Percentiles rank a stretch among this genome's conserved stretches.
Evolutionary conservation across 2,888 invertebrate genomes (phyloP).

Genomic region (Netelia virgata): DNA sequence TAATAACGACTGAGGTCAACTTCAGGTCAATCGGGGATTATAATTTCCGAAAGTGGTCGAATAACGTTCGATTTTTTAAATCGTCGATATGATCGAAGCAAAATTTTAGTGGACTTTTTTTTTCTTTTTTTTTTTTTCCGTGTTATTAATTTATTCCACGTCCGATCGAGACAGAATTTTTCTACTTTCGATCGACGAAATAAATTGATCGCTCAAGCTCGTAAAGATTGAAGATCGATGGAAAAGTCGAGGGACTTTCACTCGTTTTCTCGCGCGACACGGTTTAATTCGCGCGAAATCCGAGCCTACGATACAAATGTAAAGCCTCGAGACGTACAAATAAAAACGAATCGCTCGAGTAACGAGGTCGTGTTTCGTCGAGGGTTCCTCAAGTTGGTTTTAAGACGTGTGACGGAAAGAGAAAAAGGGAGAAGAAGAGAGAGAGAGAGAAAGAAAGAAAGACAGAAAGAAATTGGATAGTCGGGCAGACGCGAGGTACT

Average conservation of each 20-base stretch:
- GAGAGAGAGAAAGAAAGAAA: neutral
- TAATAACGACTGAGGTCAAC: no score
- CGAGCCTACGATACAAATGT: conserved; percentile 29
- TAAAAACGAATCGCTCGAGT: conserved; percentile 18
- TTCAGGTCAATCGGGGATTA: no score
- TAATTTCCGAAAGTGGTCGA: no score
- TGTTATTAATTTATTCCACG: neutral
- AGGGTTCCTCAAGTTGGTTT: conserved; percentile 34
- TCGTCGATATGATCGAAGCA: no score
- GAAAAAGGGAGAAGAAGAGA: neutral
- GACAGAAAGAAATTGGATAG: conserved; percentile 18
- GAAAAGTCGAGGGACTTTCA: conserved; percentile 28
- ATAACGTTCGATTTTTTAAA: no score
- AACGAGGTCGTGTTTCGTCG: conserved; percentile 30
- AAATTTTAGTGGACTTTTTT: neutral
- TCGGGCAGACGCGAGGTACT: conserved; percentile 3
- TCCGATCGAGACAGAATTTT: neutral
- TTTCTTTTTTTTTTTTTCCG: neutral
- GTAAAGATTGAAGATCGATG: conserved; percentile 8
- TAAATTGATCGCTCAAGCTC: neutral
- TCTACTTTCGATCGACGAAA: neutral
- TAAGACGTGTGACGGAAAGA: conserved; percentile 20
- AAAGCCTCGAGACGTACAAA: neutral
- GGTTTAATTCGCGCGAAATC: conserved; percentile 44
- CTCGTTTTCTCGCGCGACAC: neutral